Base-by-base conservation (phyloP, 1,140 invertebrate genomes). In the Zaprionus camerounensis region DNA sequence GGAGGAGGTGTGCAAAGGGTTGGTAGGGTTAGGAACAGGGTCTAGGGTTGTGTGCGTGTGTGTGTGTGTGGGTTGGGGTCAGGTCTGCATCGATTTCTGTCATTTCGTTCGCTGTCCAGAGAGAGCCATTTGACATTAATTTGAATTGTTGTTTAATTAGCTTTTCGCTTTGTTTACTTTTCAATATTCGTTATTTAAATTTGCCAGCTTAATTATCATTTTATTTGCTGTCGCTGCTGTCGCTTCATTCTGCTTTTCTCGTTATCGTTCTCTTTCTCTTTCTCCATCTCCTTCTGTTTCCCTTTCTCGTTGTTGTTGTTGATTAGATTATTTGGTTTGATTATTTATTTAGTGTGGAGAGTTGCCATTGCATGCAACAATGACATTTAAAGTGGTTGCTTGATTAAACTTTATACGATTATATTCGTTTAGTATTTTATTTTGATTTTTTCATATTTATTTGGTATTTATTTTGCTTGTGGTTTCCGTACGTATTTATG, bases 121-220 rank as follows among this genome's bases (percentile, higher is more conserved):
- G 28, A 26, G 70, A 57, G 57, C 74, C 55, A 57, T 31, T 67
- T 57, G 71, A 70, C 58, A 67, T 73, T 51, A 63, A 58, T 74
- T 74, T 74, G 24, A 44, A 68, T 74, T 75, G 64, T 70, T 70
- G 71, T 78, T 75, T 70, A 70, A 75, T 78, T 78, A 69, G 41
- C 38, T 61, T 75, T 75, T 46, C 58, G 31, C 58, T 69, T 75
- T 63, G 64, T 62, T 76, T 73, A 68, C 46, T 61, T 74, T 64
- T 70, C 72, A 63, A 53, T 72, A 72, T 71, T 20, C 53, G 69
- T 65, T 71, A 72, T 66, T 72, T 71, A 36, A 59, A 67, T 64
- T 63, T 56, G 41, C 46, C 36, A 58, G 71, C 59, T 68, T 77
- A 77, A 78, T 74, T 72, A 72, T 66, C 67, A 72, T 72, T 66